Evolutionary conservation across 2,888 invertebrate genomes (phyloP), one percentile per base, ranked within the genome.

Genomic region (Arrhopalites spinosus): DNA sequence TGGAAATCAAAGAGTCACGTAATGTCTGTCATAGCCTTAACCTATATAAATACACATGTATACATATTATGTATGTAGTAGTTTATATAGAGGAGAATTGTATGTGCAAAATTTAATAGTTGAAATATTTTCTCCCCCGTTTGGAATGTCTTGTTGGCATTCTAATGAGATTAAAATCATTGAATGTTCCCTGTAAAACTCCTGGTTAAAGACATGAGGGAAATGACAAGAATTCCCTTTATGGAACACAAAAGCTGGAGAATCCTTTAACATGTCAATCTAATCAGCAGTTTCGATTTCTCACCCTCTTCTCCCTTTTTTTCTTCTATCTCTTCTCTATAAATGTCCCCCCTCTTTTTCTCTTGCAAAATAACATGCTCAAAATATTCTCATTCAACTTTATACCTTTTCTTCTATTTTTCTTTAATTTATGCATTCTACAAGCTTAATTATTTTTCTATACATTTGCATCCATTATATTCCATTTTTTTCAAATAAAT

Each of bases 231-330:
- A 77, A 74, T 67, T 77, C 77, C 71, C 77, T 77, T 74, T 77
- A 77, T 63, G 61, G 68, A 23, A 43, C n/a, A 75, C 70, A 77
- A 70, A 77, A 68, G 77, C 56, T 43, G 30, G 23, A 45, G 50
- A 68, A 69, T 72, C 70, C 70, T 74, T 69, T 74, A 36, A 72
- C 71, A 72, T 74, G 77, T 74, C 77, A 77, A 77, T 77, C 77
- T 77, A 77, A 77, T 77, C 77, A 74, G 74, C 72, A 77, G 64
- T 77, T 73, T 74, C 67, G 27, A 63, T 53, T 50, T 56, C 66
- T 25, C 73, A 73, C 73, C 73, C 73, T 66, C 36, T 45, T 25
- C n/a, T 29, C 47, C 13, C 17, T 30, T 59, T 7, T n/a, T 63
- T 25, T n/a, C 72, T 43, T n/a, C 11, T 13, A 25, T 43, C 25